These are phyloP conservation scores for Cephalotes varians DNA, from an alignment of 2,888 invertebrate species.

Conservation along the genomic window DNA sequence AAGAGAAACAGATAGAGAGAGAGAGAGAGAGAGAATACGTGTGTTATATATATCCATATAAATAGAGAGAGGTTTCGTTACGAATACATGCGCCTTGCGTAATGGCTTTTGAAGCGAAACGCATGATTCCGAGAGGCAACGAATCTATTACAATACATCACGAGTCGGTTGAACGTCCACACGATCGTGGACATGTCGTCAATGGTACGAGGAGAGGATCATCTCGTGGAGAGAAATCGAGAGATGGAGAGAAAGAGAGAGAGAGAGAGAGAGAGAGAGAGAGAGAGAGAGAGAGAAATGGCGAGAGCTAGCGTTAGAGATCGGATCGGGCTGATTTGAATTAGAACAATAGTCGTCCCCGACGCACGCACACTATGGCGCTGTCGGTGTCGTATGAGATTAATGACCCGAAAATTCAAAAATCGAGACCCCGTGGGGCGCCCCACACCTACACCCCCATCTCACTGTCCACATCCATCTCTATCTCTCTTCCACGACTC, in stretches of 20 bases:
- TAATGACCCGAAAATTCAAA: slow-evolving; percentile 81
- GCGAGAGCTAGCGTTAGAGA: slow-evolving; percentile 71
- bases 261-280: slow-evolving; percentile 34
- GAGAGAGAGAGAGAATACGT: background rate
- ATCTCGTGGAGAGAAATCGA: slow-evolving; percentile 33
- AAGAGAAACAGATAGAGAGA: slow-evolving; percentile 6
- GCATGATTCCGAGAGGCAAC: slow-evolving; percentile 71
- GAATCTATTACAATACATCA: slow-evolving; percentile 77
- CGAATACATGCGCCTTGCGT: slow-evolving; percentile 71
- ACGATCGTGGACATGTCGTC: slow-evolving; percentile 54
- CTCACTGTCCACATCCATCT: slow-evolving; percentile 16
- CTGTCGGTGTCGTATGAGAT: slow-evolving; percentile 79
- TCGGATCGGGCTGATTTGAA: slow-evolving; percentile 77
- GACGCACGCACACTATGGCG: slow-evolving; percentile 72
- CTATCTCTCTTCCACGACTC: slow-evolving; percentile 10
- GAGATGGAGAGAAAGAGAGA: slow-evolving; percentile 19
- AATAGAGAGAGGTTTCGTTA: slow-evolving; percentile 59
- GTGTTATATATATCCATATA: slow-evolving; percentile 15
- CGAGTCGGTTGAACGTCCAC: slow-evolving; percentile 58
- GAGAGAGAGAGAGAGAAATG: slow-evolving; percentile 27
- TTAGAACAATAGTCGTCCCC: slow-evolving; percentile 78
- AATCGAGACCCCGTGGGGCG: slow-evolving; percentile 78
- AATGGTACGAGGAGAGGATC: slow-evolving; percentile 45
- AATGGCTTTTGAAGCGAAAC: slow-evolving; percentile 66
- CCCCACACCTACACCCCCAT: slow-evolving; percentile 75